These are phyloP conservation scores for Homarus americanus DNA, from an alignment of 1,140 invertebrate genomes.

Conservation along the genomic window DNA sequence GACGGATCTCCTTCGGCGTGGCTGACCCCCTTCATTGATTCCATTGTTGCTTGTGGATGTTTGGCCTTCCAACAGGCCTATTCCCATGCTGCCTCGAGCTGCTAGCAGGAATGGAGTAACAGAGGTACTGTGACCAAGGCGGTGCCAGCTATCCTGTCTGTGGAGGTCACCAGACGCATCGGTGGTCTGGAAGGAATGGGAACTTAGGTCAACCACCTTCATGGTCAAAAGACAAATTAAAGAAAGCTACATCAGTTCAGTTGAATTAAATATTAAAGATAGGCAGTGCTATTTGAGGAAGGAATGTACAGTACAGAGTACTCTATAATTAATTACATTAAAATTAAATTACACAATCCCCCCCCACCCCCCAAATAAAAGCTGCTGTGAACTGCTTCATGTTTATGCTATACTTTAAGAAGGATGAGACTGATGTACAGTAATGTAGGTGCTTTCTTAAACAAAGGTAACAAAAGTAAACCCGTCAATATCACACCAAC, in stretches of 20 bases:
- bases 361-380: too few species aligned
- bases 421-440: too few species aligned
- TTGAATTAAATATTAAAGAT: neutral
- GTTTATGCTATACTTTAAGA: too few species aligned
- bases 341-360: too few species aligned
- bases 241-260: neutral
- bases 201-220: slow-evolving; percentile 50
- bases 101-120: slow-evolving; percentile 19
- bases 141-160: slow-evolving; percentile 40
- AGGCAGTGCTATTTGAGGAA: neutral
- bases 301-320: too few species aligned
- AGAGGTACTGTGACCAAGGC: slow-evolving; percentile 18
- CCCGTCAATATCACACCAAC: too few species aligned
- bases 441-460: too few species aligned
- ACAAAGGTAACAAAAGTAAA: too few species aligned
- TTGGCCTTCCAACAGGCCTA: slow-evolving; percentile 19
- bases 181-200: slow-evolving; percentile 61
- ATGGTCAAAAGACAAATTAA: slow-evolving; percentile 12
- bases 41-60: slow-evolving; percentile 28
- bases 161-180: slow-evolving; percentile 45
- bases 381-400: too few species aligned
- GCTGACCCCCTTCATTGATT: slow-evolving; percentile 11
- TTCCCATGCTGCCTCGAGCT: slow-evolving; percentile 13
- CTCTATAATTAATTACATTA: neutral
- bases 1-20: slow-evolving; percentile 16